Conservation (phyloP, 2,797 vertebrate species). For the Hemitrygon akajei region DNA sequence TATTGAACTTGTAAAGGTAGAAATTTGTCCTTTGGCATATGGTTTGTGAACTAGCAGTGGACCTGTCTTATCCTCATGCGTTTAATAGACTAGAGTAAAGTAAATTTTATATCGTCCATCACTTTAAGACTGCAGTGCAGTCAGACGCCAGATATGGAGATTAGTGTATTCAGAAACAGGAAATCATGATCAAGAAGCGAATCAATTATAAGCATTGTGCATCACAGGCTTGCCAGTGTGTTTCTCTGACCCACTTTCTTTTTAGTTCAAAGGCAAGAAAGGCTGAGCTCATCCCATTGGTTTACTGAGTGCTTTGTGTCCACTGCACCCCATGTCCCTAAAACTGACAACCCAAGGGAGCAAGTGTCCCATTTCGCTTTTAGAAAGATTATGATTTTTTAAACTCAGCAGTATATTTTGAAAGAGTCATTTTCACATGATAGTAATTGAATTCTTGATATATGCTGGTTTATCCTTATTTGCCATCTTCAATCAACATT, state of each 20-base stretch:
- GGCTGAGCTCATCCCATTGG: neutral
- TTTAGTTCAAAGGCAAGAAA: constrained; percentile 27
- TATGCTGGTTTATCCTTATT: neutral
- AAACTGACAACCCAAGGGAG: neutral
- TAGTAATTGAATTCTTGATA: constrained; percentile 13
- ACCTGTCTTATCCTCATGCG: too few species aligned
- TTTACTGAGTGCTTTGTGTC: constrained; percentile 1
- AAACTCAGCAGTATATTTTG: constrained; percentile 7
- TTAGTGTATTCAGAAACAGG: neutral
- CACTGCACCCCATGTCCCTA: neutral
- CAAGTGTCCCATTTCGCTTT: constrained; percentile 22
- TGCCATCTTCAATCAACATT: neutral
- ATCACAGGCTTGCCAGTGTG: neutral
- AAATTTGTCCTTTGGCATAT: too few species aligned
- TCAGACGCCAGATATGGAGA: neutral
- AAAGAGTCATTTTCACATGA: neutral
- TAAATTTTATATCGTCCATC: neutral
- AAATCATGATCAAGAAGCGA: neutral
- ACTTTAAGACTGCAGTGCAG: neutral
- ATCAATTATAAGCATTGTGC: neutral
- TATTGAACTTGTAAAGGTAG: neutral
- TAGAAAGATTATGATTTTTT: constrained; percentile 22
- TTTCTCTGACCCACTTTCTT: neutral
- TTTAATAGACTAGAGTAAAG: neutral
- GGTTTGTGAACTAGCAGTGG: too few species aligned